Conservation (phyloP, 2,113 vertebrate species). For the Myrmecobius fasciatus region DNA sequence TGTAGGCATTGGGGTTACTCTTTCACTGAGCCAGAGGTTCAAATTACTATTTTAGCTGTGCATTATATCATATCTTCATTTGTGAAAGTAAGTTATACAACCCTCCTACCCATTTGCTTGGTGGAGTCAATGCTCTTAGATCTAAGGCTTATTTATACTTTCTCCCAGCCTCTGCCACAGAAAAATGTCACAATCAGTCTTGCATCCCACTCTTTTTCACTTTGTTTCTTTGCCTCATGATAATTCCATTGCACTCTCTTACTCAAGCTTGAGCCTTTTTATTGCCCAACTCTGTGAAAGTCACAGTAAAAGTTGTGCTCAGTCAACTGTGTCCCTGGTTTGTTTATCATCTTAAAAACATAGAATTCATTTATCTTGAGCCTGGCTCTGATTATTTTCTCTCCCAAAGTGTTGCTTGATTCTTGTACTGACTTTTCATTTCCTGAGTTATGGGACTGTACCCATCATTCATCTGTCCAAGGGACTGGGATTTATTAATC, state of each 20-base stretch:
- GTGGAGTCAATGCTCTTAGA: not conserved
- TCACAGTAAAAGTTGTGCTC: not conserved
- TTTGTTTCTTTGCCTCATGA: not conserved
- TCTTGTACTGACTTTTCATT: conserved; percentile 8
- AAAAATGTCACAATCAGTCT: conserved; percentile 13
- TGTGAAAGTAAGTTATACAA: not conserved
- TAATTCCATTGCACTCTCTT: not conserved
- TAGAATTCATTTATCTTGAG: not conserved
- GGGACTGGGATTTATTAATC: not conserved
- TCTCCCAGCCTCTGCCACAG: not conserved
- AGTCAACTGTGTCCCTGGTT: not conserved
- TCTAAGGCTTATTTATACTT: conserved; percentile 29
- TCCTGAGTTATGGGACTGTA: not conserved
- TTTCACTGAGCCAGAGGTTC: not conserved
- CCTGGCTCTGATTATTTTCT: not conserved
- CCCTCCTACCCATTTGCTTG: not conserved
- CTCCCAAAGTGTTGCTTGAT: not conserved
- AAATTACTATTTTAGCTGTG: not conserved
- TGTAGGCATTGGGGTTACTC: not conserved
- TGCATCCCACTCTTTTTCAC: not conserved
- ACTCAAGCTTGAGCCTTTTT: not conserved
- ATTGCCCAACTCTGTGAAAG: not conserved
- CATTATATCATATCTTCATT: not conserved
- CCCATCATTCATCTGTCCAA: not conserved
- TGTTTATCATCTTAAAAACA: not conserved